These are phyloP conservation scores for Natator depressus DNA, from an alignment of 2,113 vertebrate genomes.

Conservation along the genomic window DNA sequence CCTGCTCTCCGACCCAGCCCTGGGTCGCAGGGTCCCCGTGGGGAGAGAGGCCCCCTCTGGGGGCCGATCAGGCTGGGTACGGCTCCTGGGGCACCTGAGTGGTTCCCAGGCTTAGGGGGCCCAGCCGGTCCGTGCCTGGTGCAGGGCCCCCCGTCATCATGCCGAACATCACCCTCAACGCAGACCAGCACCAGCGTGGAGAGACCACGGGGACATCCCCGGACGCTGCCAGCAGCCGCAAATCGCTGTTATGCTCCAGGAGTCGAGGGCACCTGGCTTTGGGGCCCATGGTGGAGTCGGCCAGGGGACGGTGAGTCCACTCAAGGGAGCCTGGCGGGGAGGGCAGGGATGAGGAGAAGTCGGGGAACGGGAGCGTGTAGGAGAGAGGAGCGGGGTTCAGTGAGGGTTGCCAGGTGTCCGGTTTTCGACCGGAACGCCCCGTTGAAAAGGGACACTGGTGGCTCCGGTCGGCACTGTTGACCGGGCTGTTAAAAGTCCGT, in stretches of 20 bases:
- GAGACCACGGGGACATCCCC: not conserved
- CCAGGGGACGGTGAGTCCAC: no score
- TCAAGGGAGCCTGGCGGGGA: no score
- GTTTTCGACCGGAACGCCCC: no score
- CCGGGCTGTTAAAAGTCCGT: no score
- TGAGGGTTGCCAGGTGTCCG: no score
- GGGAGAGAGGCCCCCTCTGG: not conserved
- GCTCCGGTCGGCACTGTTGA: no score
- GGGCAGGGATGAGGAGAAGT: no score
- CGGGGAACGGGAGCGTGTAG: not conserved
- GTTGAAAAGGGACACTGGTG: no score
- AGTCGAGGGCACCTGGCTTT: not conserved
- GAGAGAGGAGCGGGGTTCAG: not conserved
- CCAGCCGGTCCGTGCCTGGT: not conserved
- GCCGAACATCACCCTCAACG: not conserved
- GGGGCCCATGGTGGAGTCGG: not conserved
- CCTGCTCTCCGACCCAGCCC: not conserved
- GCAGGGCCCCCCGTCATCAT: not conserved
- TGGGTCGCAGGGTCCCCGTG: not conserved
- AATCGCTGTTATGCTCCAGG: not conserved
- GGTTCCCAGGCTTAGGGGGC: not conserved
- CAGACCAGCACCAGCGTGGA: not conserved
- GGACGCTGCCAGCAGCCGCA: no score
- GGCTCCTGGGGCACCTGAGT: not conserved
- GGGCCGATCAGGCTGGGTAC: no score